Percentiles rank a stretch among this genome's conserved stretches.
These are phyloP conservation scores for Theocolax elegans DNA, from an alignment of 1,140 invertebrate genomes.

Conservation along the genomic window DNA sequence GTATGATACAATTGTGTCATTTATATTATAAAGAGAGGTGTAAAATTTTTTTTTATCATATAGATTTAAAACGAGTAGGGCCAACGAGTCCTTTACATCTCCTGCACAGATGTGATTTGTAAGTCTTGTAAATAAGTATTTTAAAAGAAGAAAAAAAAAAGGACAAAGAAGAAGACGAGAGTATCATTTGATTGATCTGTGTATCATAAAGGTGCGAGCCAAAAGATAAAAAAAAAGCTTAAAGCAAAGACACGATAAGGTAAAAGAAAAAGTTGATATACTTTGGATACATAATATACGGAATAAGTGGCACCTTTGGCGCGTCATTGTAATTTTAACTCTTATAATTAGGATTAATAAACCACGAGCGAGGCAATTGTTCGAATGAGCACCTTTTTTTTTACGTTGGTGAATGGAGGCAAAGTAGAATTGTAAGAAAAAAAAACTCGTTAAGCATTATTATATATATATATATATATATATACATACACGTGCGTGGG, in stretches of 20 bases:
- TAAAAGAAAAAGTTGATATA: slow-evolving; percentile 32
- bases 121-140: slow-evolving; percentile 66
- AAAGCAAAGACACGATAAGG: slow-evolving; percentile 38
- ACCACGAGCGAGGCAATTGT: slow-evolving; percentile 23
- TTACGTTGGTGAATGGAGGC: slow-evolving; percentile 51
- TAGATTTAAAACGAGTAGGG: slow-evolving; percentile 22
- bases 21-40: slow-evolving; percentile 35
- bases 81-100: slow-evolving; percentile 25
- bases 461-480: slow-evolving; percentile 46
- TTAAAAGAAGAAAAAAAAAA: too few species aligned
- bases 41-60: slow-evolving; percentile 42
- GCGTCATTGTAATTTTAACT: slow-evolving; percentile 17
- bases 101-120: slow-evolving; percentile 56
- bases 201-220: slow-evolving; percentile 59
- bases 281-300: background rate
- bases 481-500: too few species aligned
- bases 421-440: slow-evolving; percentile 17
- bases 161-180: too few species aligned
- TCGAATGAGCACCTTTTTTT: slow-evolving; percentile 44
- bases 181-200: slow-evolving; percentile 56
- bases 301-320: background rate
- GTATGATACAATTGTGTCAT: slow-evolving; percentile 54
- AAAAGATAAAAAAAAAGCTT: slow-evolving; percentile 11
- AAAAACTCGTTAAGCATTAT: slow-evolving; percentile 42
- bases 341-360: slow-evolving; percentile 23